A percentile compares a stretch with the other conserved stretches of the same genome.
phyloP scores from a whole-genome alignment of 2,888 invertebrate genomes.

The Ashinkailepas kermadecensis region DNA sequence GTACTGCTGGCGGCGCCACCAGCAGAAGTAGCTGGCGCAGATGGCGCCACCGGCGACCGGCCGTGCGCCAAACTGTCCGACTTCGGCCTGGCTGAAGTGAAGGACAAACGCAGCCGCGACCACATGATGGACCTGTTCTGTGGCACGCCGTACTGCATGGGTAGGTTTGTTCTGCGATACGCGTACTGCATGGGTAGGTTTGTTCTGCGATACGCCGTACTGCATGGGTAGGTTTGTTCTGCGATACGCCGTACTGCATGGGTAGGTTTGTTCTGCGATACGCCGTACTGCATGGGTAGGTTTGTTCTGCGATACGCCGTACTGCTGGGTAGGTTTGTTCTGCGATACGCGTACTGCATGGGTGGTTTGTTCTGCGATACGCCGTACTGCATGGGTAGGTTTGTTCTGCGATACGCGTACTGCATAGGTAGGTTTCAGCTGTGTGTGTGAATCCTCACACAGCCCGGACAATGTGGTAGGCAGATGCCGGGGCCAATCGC shows the following conservation, averaged over 20 bases:
- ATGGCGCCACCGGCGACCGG: constrained; percentile 42
- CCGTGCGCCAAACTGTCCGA: constrained; percentile 52
- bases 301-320: constrained; percentile 51
- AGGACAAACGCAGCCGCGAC: constrained; percentile 47
- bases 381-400: constrained; percentile 49
- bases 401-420: too few species aligned
- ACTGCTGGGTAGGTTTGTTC: constrained; percentile 47
- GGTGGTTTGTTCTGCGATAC: constrained; percentile 52
- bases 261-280: constrained; percentile 39
- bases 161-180: constrained; percentile 37
- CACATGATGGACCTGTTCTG: constrained; percentile 51
- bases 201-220: constrained; percentile 50
- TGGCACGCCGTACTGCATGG: constrained; percentile 52
- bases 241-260: constrained; percentile 53
- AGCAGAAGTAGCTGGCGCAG: constrained; percentile 41
- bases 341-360: constrained; percentile 53
- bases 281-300: constrained; percentile 48
- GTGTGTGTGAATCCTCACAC: constrained; percentile 38
- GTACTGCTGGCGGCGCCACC: constrained; percentile 43
- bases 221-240: constrained; percentile 53
- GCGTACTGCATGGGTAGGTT: constrained; percentile 42
- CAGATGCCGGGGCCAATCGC: too few species aligned
- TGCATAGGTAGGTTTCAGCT: constrained; percentile 50
- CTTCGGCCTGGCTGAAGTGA: constrained; percentile 52
- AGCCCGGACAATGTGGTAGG: too few species aligned